These are phyloP conservation scores for Leptinotarsa defecta DNA, from an alignment of 1,140 invertebrate species.

Conservation along the genomic window DNA sequence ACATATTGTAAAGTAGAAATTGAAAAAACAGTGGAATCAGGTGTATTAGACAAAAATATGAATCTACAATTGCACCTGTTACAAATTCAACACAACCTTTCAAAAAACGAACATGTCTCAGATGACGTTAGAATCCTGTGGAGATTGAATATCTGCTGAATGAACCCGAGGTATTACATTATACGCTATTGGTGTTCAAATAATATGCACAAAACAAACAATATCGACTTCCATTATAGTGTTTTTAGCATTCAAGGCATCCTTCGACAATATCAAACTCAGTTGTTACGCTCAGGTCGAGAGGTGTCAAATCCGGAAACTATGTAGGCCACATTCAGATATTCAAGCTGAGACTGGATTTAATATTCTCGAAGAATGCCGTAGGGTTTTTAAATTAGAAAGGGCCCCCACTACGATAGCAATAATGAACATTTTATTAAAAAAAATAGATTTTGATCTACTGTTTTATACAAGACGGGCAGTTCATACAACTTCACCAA, in stretches of 20 bases:
- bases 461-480: conserved; percentile 40
- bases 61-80: conserved; percentile 35
- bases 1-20: too few species aligned
- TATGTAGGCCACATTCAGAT: too few species aligned
- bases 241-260: conserved; percentile 2
- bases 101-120: not conserved
- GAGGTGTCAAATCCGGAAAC: too few species aligned
- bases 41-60: too few species aligned
- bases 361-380: not conserved
- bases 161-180: conserved; percentile 23
- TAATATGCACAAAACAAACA: conserved; percentile 40
- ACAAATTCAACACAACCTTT: conserved; percentile 26
- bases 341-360: too few species aligned
- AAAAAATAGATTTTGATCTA: conserved; percentile 34
- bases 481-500: conserved; percentile 30
- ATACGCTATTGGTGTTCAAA: conserved; percentile 42
- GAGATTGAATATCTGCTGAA: not conserved
- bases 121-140: not conserved
- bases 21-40: too few species aligned
- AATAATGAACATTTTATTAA: conserved; percentile 43
- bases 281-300: too few species aligned
- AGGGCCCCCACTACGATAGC: conserved; percentile 48
- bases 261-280: not conserved
- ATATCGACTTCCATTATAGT: conserved; percentile 46
- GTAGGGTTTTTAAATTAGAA: conserved; percentile 22